These are phyloP conservation scores for Sinocyclocheilus maitianheensis DNA, from an alignment of 2,113 vertebrate species.

Conservation along the genomic window DNA sequence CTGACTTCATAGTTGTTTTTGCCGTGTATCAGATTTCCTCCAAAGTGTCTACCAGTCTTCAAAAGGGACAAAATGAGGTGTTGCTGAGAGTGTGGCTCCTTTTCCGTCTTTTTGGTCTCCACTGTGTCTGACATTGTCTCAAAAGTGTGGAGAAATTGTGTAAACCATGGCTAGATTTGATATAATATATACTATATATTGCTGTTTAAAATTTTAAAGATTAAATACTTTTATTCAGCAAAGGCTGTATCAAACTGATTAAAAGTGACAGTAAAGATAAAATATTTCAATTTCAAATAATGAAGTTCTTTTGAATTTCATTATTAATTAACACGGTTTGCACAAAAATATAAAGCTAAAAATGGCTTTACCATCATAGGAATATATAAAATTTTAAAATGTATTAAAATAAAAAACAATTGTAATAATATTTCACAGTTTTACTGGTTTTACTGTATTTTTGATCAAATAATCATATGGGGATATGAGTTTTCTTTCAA, in stretches of 20 bases:
- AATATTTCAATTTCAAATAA: background rate
- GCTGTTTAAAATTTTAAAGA: background rate
- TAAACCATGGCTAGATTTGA: slow-evolving; percentile 60
- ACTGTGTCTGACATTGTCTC: slow-evolving; percentile 63
- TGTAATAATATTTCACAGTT: no score
- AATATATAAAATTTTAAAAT: no score
- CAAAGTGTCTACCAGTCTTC: slow-evolving; percentile 74
- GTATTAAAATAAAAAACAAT: no score
- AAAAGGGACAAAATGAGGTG: slow-evolving; percentile 72
- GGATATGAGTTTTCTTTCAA: no score
- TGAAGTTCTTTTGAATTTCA: background rate
- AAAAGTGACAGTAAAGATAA: background rate
- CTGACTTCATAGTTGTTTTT: slow-evolving; percentile 78
- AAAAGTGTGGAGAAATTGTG: slow-evolving; percentile 59
- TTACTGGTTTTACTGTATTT: slow-evolving; percentile 1
- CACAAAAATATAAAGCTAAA: no score
- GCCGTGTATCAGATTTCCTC: slow-evolving; percentile 75
- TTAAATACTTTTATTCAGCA: background rate
- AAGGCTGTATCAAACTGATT: background rate
- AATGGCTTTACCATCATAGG: no score
- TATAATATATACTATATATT: background rate
- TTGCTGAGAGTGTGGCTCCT: slow-evolving; percentile 46
- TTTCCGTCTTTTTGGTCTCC: slow-evolving; percentile 52
- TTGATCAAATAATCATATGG: background rate
- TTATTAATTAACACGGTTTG: no score